Evolutionary conservation across 2,888 invertebrate genomes (phyloP).

Genomic region (Ophraella communa): DNA sequence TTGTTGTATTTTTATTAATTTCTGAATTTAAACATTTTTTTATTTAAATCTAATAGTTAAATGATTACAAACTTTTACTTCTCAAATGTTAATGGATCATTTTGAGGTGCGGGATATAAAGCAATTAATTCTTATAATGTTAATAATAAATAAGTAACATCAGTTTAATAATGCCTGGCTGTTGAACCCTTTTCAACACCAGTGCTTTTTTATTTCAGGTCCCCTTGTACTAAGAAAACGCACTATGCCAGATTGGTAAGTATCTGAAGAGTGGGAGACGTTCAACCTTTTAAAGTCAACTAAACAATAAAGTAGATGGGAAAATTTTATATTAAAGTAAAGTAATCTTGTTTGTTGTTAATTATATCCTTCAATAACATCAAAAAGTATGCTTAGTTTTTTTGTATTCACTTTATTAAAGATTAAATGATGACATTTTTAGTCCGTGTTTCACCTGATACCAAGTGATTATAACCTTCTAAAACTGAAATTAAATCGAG

Average conservation of each 20-base stretch:
- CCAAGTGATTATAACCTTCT: constrained; percentile 52
- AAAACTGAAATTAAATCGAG: constrained; percentile 38
- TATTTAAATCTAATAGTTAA: neutral
- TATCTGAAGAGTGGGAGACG: constrained; percentile 17
- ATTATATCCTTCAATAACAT: too few species aligned
- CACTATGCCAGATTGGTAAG: constrained; percentile 36
- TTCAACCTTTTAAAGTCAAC: too few species aligned
- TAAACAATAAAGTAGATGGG: too few species aligned
- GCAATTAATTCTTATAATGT: too few species aligned
- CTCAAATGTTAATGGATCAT: too few species aligned
- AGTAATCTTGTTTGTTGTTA: too few species aligned
- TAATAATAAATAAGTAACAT: constrained; percentile 12
- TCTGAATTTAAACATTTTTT: neutral
- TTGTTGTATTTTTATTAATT: neutral
- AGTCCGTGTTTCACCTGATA: constrained; percentile 60
- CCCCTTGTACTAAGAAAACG: constrained; percentile 28
- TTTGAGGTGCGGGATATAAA: too few species aligned
- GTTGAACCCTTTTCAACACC: constrained; percentile 78
- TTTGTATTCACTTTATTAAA: neutral
- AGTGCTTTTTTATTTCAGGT: constrained; percentile 72
- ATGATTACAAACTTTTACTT: neutral
- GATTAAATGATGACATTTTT: constrained; percentile 52
- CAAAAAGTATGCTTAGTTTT: too few species aligned
- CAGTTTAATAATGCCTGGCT: constrained; percentile 63
- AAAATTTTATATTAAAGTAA: neutral